These are phyloP conservation scores for Craterocephalus amniculus DNA, from an alignment of 2,797 vertebrate genomes.

Conservation along the genomic window DNA sequence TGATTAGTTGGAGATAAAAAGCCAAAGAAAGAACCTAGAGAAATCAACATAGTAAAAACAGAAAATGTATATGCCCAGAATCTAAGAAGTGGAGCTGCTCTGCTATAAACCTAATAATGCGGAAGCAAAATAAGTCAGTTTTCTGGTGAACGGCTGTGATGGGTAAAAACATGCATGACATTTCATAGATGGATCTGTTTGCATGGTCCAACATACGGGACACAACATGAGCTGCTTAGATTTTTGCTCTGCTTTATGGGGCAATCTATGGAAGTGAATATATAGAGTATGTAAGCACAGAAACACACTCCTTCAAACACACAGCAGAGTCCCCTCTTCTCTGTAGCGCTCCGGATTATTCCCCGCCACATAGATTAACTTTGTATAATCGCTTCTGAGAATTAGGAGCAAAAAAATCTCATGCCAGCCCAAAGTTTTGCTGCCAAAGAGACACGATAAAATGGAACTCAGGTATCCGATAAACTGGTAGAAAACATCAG, in stretches of 20 bases:
- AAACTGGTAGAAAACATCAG: conserved; percentile 22
- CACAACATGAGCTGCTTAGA: conserved; percentile 59
- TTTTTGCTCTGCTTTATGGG: conserved; percentile 45
- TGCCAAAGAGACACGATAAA: conserved; percentile 31
- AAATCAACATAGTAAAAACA: conserved; percentile 56
- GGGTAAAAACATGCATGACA: conserved; percentile 40
- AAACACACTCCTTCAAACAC: conserved; percentile 15
- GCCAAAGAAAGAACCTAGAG: conserved; percentile 43
- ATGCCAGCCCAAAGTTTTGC: conserved; percentile 27
- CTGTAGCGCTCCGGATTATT: conserved; percentile 68
- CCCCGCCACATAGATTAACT: conserved; percentile 72
- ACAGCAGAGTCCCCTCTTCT: conserved; percentile 29
- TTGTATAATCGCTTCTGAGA: conserved; percentile 71
- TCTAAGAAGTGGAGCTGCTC: conserved; percentile 15
- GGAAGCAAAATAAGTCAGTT: conserved; percentile 36
- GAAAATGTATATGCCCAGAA: conserved; percentile 24
- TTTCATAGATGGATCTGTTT: conserved; percentile 7
- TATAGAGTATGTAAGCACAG: conserved; percentile 33
- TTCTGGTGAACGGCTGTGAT: conserved; percentile 37
- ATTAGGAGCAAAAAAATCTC: conserved; percentile 56
- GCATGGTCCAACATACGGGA: conserved; percentile 53
- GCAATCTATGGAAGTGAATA: conserved; percentile 45
- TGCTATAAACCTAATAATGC: conserved; percentile 44
- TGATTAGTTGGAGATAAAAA: conserved; percentile 76
- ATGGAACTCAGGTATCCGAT: conserved; percentile 38